A percentile compares a stretch with the other conserved stretches of the same genome.
Evolutionary conservation across 2,113 vertebrate genomes (phyloP).

Genomic region (Peucedramus taeniatus): DNA sequence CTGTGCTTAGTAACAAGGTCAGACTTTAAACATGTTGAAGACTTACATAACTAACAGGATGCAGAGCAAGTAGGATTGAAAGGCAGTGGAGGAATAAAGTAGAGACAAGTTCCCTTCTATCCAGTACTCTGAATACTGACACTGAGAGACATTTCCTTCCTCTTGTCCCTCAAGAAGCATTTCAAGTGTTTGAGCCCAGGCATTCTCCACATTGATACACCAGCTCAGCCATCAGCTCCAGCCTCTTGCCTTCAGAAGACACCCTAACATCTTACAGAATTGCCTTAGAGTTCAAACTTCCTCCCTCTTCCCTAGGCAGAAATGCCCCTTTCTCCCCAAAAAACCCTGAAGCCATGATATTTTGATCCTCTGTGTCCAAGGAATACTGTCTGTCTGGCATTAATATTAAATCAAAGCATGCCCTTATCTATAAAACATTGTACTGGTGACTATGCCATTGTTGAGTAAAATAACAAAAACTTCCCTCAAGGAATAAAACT

Average conservation of each 20-base stretch:
- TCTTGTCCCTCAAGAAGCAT: too few species aligned
- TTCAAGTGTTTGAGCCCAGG: neutral
- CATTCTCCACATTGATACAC: rapidly evolving
- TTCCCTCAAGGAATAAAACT: neutral
- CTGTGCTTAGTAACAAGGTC: neutral
- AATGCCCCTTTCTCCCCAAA: neutral
- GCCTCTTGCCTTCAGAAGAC: neutral
- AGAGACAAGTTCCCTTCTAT: neutral
- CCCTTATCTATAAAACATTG: neutral
- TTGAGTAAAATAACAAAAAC: neutral
- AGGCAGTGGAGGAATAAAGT: neutral
- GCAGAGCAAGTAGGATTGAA: neutral
- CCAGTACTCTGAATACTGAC: neutral
- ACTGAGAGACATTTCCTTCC: neutral
- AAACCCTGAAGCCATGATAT: neutral
- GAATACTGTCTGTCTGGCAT: neutral
- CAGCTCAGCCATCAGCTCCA: neutral
- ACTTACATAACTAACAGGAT: neutral
- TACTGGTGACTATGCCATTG: neutral
- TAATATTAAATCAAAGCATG: neutral
- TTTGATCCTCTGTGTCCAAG: neutral
- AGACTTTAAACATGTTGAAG: rapidly evolving
- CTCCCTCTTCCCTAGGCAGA: neutral
- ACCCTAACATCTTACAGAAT: rapidly evolving
- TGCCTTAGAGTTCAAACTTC: neutral